Evolutionary conservation across 2,113 vertebrate species (phyloP).

Genomic region (Melanostigma gelatinosum): DNA sequence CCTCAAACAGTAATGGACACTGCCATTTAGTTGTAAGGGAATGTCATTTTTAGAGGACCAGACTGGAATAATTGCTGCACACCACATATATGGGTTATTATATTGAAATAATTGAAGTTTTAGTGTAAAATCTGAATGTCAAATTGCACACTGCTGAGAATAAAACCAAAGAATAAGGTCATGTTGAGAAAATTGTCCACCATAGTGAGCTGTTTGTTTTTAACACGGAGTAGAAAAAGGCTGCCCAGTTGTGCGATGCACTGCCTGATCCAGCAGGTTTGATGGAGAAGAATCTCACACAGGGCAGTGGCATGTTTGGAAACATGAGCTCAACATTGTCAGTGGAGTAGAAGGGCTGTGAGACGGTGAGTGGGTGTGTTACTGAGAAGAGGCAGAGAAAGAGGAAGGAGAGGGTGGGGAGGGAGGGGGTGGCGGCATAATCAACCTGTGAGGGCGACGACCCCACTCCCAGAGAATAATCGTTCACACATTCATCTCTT

Average conservation of each 20-base stretch:
- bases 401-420: not conserved
- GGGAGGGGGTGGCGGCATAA: constrained; percentile 21
- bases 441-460: constrained; percentile 61
- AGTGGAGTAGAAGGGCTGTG: constrained; percentile 15
- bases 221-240: constrained; percentile 24
- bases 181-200: not conserved
- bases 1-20: not conserved
- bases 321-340: constrained; percentile 50
- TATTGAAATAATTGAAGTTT: not conserved
- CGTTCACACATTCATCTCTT: constrained; percentile 81
- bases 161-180: constrained; percentile 38
- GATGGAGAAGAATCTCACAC: constrained; percentile 6
- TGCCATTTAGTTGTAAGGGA: not conserved
- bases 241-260: constrained; percentile 1
- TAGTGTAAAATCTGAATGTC: not conserved
- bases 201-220: constrained; percentile 26
- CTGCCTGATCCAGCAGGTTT: constrained; percentile 17
- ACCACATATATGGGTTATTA: not conserved
- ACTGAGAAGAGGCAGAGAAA: constrained; percentile 23
- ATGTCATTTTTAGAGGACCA: not conserved
- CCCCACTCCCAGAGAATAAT: constrained; percentile 76
- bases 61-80: not conserved
- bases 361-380: constrained; percentile 5
- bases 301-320: constrained; percentile 33
- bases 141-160: constrained; percentile 2